Conservation (phyloP, 2,888 invertebrate genomes). For the Caenorhabditis macrosperma region DNA sequence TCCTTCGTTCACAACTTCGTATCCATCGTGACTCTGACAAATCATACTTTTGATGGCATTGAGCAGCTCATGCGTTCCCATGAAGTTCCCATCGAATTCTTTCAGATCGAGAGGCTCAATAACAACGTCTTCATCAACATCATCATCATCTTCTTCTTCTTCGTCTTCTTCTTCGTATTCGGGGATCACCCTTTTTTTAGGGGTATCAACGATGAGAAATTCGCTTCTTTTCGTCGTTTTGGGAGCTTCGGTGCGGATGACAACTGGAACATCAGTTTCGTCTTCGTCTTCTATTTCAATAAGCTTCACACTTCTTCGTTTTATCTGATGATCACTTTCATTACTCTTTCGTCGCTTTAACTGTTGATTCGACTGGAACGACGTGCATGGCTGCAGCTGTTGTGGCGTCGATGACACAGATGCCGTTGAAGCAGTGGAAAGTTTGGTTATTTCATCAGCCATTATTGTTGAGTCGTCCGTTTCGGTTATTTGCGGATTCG, state of each 20-base stretch:
- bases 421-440: background rate
- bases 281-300: background rate
- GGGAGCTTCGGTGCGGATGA: background rate
- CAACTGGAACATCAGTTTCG: background rate
- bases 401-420: background rate
- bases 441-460: constrained; percentile 1
- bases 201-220: no score
- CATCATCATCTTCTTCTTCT: background rate
- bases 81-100: background rate
- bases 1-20: background rate
- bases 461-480: background rate
- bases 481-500: background rate
- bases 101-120: background rate
- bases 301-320: background rate
- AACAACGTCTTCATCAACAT: constrained; percentile 5
- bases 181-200: background rate
- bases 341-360: background rate
- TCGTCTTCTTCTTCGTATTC: background rate
- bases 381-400: background rate
- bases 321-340: background rate
- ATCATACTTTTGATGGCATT: background rate
- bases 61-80: background rate
- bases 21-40: background rate
- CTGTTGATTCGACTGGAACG: background rate
- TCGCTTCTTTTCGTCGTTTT: background rate